Conservation (phyloP, 2,888 invertebrate genomes). For the Scaptomyza flava region DNA sequence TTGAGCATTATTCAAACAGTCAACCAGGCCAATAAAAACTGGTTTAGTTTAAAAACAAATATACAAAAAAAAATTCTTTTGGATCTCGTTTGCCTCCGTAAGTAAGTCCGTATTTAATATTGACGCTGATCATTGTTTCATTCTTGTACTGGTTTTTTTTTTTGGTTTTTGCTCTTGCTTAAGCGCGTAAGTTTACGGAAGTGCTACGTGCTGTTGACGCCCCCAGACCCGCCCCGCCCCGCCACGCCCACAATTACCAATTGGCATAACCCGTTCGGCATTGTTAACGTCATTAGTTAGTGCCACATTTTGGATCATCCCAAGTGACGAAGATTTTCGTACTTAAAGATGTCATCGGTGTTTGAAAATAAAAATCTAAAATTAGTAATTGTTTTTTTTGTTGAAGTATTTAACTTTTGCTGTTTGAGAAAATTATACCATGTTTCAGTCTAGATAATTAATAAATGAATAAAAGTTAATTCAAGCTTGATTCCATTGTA, state of each 20-base stretch:
- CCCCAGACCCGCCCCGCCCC: slow-evolving; percentile 22
- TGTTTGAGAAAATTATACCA: no score
- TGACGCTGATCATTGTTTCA: slow-evolving; percentile 56
- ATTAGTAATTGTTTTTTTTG: no score
- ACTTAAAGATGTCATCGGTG: slow-evolving; percentile 34
- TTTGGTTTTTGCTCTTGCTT: not conserved
- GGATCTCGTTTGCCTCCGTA: slow-evolving; percentile 41
- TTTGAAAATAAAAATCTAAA: not conserved
- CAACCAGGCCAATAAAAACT: slow-evolving; percentile 43
- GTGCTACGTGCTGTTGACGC: slow-evolving; percentile 46
- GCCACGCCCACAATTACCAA: slow-evolving; percentile 34
- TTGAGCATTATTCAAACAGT: slow-evolving; percentile 44
- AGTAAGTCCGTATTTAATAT: slow-evolving; percentile 45
- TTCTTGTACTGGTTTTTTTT: slow-evolving; percentile 45
- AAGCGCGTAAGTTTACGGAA: slow-evolving; percentile 55
- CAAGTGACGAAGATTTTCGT: slow-evolving; percentile 20
- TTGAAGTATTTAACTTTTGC: no score
- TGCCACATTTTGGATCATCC: slow-evolving; percentile 50
- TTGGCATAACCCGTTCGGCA: slow-evolving; percentile 58
- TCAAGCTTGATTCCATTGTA: no score
- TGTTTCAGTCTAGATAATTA: not conserved
- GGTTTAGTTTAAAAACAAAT: slow-evolving; percentile 45
- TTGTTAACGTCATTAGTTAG: slow-evolving; percentile 70
- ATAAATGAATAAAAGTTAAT: no score
- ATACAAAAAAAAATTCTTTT: slow-evolving; percentile 5